These are phyloP conservation scores for Aspidoscelis tigris DNA, from an alignment of 2,113 vertebrate species.

Conservation along the genomic window DNA sequence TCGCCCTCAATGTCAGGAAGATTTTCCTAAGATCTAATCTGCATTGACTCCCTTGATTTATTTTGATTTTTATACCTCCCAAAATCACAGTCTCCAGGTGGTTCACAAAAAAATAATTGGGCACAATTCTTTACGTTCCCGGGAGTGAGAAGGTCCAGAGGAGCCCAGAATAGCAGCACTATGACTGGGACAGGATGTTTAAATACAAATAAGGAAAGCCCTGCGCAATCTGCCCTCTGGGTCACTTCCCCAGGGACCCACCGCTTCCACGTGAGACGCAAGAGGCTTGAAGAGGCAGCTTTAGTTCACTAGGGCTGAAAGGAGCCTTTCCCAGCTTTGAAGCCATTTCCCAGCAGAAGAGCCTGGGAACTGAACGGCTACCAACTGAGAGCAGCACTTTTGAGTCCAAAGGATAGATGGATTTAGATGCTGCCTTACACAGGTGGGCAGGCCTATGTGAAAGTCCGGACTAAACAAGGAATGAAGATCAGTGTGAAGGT, in stretches of 20 bases:
- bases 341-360: accelerated
- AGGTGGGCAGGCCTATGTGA: background rate
- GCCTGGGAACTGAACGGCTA: background rate
- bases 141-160: background rate
- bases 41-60: too few species aligned
- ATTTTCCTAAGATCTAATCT: too few species aligned
- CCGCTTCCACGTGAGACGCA: accelerated
- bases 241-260: background rate
- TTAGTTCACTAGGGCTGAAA: background rate
- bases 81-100: too few species aligned
- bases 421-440: background rate
- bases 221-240: background rate
- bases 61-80: too few species aligned
- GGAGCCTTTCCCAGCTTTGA: background rate
- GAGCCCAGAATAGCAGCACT: conserved; percentile 41
- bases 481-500: too few species aligned
- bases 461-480: conserved; percentile 3
- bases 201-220: conserved; percentile 52
- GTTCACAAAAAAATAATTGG: too few species aligned
- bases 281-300: background rate
- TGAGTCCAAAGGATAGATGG: background rate
- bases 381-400: background rate
- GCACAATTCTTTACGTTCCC: too few species aligned
- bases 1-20: too few species aligned
- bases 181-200: conserved; percentile 53